Evolutionary conservation across 1,140 invertebrate genomes (phyloP).

Genomic region (Zelostemma sp.): DNA sequence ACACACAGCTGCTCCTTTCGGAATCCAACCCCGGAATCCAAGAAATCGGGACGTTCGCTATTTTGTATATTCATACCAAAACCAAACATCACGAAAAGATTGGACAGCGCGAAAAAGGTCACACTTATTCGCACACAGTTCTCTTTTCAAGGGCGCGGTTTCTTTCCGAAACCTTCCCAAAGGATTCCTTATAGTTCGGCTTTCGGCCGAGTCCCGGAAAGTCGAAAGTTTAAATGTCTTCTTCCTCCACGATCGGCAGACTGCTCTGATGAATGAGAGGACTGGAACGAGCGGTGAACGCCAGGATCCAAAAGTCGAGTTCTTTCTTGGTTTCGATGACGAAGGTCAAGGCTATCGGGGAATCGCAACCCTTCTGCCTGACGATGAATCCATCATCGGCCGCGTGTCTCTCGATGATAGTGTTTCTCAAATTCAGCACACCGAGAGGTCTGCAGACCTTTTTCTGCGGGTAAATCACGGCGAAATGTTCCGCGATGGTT

Average conservation of each 20-base stretch:
- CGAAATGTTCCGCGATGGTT: conserved; percentile 77
- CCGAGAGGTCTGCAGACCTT: conserved; percentile 75
- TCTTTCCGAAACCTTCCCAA: background rate
- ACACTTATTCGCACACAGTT: too few species aligned
- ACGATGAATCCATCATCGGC: conserved; percentile 72
- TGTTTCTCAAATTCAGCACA: conserved; percentile 76
- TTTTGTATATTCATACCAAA: too few species aligned
- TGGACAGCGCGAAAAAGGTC: too few species aligned
- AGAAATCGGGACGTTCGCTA: too few species aligned
- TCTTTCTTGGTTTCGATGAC: conserved; percentile 73
- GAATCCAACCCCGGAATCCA: background rate
- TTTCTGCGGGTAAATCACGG: conserved; percentile 77
- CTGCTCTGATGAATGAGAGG: conserved; percentile 72
- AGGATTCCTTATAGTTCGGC: conserved; percentile 19
- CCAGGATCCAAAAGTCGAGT: conserved; percentile 74
- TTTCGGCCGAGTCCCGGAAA: conserved; percentile 43
- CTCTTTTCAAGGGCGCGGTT: background rate
- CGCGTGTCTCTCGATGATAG: conserved; percentile 68
- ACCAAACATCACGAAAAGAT: too few species aligned
- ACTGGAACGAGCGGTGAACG: conserved; percentile 72
- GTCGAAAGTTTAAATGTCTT: conserved; percentile 65
- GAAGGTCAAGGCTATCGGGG: conserved; percentile 74
- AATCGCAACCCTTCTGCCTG: conserved; percentile 75
- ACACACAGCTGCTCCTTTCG: background rate
- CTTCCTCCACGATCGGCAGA: conserved; percentile 75